Base-by-base conservation (phyloP, 2,888 invertebrate genomes). In the Xestia sexstrigata region DNA sequence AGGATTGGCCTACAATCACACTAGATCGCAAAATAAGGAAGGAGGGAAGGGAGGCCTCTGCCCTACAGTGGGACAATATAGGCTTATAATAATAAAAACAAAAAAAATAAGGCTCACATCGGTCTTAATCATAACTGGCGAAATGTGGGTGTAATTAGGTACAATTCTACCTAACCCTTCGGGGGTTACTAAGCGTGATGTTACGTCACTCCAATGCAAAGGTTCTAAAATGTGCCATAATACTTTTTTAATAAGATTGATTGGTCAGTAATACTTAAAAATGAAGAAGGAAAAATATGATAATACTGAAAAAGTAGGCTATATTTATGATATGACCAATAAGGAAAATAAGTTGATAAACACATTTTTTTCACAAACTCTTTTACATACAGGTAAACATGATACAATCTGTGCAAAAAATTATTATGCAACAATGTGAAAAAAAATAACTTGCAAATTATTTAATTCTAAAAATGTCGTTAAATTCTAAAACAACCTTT, bases 321-420 rank as follows among this genome's bases (percentile, higher is more conserved):
- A 9, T 4, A n/a, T n/a, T n/a, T n/a, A 55, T 13, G n/a, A 55
- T n/a, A 23, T 13, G 15, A 23, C 15, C 68, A 9, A 5, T 72
- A 49, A 68, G 42, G 42, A 52, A 67, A 68, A 73, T 52, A 13
- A 39, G 20, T 23, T 26, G 17, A n/a, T 52, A 73, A 42, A 42
- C 26, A n/a, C 3, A 5, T 23, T 35, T 58, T 58, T 58, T 45
- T 71, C 8, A 13, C 11, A 9, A 45, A 20, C 15, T 35, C 15
- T 45, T 45, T 17, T 35, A n/a, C 35, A 20, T 58, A 45, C 58
- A 58, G n/a, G 23, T 42, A 30, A 75, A 75, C 30, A 49, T 39
- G 39, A 73, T 49, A 74, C 42, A 73, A 35, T 0, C n/a, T 62
- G 17, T 17, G 1, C 11, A 20, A 63, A 63, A 52, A 62, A 72